phyloP scores from a whole-genome alignment of 2,888 invertebrate genomes.

The Halictus ligatus region DNA sequence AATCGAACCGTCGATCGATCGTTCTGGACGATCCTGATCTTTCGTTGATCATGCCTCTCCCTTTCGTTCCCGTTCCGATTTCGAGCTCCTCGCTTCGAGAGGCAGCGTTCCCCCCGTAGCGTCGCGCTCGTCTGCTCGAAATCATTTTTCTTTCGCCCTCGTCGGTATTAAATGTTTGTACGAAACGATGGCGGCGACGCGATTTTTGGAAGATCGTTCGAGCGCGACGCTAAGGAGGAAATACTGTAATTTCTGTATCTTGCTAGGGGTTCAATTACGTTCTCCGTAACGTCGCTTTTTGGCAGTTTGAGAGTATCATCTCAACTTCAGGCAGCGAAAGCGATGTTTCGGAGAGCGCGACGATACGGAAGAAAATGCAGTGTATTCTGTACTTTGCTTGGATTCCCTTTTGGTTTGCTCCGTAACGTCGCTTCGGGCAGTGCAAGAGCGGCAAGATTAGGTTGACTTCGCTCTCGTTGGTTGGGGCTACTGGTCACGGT shows the following conservation, averaged over 20 bases:
- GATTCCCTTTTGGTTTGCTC: too few relatives aligned
- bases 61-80: neutral
- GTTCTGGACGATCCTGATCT: neutral
- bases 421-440: neutral
- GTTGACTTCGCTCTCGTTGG: neutral
- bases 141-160: too few relatives aligned
- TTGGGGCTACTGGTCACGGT: neutral
- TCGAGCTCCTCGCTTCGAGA: neutral
- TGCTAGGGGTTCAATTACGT: neutral
- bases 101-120: neutral
- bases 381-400: too few relatives aligned
- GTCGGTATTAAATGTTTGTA: neutral
- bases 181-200: neutral
- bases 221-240: neutral
- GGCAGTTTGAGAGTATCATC: neutral
- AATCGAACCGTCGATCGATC: slow-evolving; percentile 5
- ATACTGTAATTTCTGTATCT: neutral
- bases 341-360: neutral
- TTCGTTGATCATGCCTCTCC: neutral
- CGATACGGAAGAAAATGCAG: too few relatives aligned
- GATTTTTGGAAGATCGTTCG: neutral
- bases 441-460: neutral
- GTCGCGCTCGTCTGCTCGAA: neutral
- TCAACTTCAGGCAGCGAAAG: too few relatives aligned
- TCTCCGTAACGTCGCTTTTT: neutral